Conservation (phyloP, 2,113 vertebrate species). For the Dipodomys stephensi region DNA sequence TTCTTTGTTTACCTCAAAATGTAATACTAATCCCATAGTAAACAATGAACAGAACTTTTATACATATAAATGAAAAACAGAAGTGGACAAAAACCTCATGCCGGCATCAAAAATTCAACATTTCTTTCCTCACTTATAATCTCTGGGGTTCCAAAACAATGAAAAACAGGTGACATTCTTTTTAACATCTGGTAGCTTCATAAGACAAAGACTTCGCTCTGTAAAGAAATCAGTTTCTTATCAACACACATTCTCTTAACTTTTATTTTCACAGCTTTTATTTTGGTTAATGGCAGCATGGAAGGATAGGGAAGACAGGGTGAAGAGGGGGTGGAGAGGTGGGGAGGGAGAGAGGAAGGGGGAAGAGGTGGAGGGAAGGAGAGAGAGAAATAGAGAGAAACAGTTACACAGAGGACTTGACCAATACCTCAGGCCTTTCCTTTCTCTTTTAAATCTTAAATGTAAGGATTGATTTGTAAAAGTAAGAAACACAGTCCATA, state of each 20-base stretch:
- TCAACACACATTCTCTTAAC: conserved; percentile 61
- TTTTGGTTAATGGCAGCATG: conserved; percentile 75
- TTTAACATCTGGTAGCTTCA: conserved; percentile 74
- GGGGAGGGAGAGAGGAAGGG: too few relatives aligned
- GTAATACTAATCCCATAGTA: conserved; percentile 88
- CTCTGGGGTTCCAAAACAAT: conserved; percentile 76
- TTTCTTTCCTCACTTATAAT: conserved; percentile 63
- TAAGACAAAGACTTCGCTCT: conserved; percentile 78
- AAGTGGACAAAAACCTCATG: conserved; percentile 79
- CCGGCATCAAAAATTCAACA: conserved; percentile 86
- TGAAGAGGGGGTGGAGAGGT: too few relatives aligned
- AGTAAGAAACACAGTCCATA: conserved; percentile 53
- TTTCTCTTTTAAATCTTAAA: conserved; percentile 31
- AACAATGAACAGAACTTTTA: conserved; percentile 88
- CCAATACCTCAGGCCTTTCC: not conserved
- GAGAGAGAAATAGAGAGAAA: not conserved
- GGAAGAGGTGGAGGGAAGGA: too few relatives aligned
- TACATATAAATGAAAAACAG: conserved; percentile 80
- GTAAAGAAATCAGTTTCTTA: conserved; percentile 54
- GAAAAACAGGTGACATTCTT: conserved; percentile 67
- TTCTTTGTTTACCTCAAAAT: conserved; percentile 84
- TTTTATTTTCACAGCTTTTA: conserved; percentile 81
- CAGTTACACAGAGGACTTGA: conserved; percentile 7
- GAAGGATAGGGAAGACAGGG: too few relatives aligned
- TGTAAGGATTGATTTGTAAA: conserved; percentile 66